A percentile compares a stretch with the other conserved stretches of the same genome.
These are phyloP conservation scores for Heterochromis multidens DNA, from an alignment of 2,113 vertebrate species.

Conservation along the genomic window DNA sequence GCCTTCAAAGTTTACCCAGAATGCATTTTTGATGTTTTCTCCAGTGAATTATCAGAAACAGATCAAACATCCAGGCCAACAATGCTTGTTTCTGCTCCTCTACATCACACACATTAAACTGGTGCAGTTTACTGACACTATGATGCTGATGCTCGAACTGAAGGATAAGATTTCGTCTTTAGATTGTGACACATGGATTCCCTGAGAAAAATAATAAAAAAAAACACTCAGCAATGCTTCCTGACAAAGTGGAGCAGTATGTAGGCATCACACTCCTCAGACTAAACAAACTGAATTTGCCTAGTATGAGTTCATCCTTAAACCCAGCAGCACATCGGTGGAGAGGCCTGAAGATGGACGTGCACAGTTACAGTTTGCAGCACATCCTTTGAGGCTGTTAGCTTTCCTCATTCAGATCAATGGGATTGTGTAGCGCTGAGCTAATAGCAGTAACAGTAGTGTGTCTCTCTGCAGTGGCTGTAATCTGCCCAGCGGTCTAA, in stretches of 20 bases:
- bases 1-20: background rate
- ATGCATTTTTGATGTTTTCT: background rate
- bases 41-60: background rate
- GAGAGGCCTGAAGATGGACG: background rate
- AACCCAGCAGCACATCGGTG: background rate
- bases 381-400: constrained; percentile 1
- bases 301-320: background rate
- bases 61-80: background rate
- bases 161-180: background rate
- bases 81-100: background rate
- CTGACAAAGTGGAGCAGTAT: no score
- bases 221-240: no score
- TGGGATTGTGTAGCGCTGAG: background rate
- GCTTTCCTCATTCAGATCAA: background rate
- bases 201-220: no score
- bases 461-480: constrained; percentile 71
- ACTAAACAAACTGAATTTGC: background rate
- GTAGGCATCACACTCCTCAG: no score
- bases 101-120: background rate
- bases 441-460: constrained; percentile 45
- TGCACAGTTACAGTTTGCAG: background rate
- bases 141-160: background rate
- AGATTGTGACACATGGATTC: no score
- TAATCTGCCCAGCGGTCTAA: constrained; percentile 75
- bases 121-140: background rate